Evolutionary conservation across 2,888 invertebrate genomes (phyloP), one percentile per base, ranked within the genome.

Genomic region (Agriopis marginaria): DNA sequence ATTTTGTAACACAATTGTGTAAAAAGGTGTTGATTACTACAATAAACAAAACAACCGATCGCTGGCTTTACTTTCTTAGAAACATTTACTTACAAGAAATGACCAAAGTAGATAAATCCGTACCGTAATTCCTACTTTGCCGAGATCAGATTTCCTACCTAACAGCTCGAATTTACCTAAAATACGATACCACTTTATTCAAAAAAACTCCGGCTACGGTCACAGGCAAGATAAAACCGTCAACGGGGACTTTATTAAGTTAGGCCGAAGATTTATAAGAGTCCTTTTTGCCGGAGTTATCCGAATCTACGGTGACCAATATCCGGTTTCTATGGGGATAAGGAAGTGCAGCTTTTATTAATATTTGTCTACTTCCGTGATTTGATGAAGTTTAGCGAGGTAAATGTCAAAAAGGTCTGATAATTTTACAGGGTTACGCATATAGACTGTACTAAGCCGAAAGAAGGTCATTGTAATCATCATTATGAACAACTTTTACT

Each of bases 171-270:
- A 75, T 73, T 70, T 72, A 73, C 63, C 63, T 63, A 77, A 78
- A 81, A 79, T 77, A 76, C 78, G 77, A 82, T 84, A 84, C 80
- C 80, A 77, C 82, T 83, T 82, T 84, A 83, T 84, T 85, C 82
- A 86, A 85, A 89, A 85, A 69, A 88, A 83, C 77, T 84, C 82
- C 82, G 81, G 71, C 79, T 77, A 82, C 81, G 84, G 86, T 85
- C 85, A 82, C 82, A 84, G 79, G 82, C 81, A 78, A 85, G 90
- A 90, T 91, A 91, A 89, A 90, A 83, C 85, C 85, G 85, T 90
- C 91, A 89, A 86, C 89, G 82, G 80, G 78, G 87, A 87, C 87
- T 90, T 91, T 91, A 92, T 92, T 92, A 92, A 90, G 87, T 90
- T 87, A 83, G 81, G 83, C 81, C 68, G 82, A 86, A 91, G 91